Conservation (phyloP, 2,797 vertebrate species). For the Chloroceryle amazona region DNA sequence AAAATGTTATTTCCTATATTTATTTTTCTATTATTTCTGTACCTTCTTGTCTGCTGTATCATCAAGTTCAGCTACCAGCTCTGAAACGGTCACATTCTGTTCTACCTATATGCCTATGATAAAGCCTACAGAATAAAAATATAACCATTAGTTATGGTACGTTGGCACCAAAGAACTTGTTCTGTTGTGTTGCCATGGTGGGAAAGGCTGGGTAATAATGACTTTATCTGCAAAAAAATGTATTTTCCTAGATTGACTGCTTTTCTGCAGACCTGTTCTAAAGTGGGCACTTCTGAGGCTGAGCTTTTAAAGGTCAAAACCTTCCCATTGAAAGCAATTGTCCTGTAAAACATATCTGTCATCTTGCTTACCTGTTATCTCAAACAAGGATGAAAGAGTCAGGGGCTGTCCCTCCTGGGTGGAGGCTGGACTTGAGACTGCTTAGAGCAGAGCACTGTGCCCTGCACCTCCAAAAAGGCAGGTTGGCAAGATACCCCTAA, state of each 20-base stretch:
- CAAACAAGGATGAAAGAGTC: accelerated
- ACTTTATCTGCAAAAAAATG: background rate
- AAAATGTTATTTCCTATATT: background rate
- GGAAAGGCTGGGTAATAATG: background rate
- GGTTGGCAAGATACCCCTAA: accelerated
- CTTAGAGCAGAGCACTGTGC: background rate
- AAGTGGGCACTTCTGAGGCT: background rate
- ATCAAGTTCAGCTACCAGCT: background rate
- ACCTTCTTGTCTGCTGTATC: background rate
- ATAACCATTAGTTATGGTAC: background rate
- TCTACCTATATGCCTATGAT: background rate
- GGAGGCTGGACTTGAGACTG: background rate
- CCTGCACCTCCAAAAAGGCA: background rate
- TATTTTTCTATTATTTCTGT: background rate
- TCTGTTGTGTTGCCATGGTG: background rate
- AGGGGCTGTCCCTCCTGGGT: background rate
- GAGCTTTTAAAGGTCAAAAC: background rate
- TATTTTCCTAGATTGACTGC: background rate
- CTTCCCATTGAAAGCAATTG: background rate
- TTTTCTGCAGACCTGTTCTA: background rate
- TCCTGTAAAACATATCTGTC: background rate
- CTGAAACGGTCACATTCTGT: background rate
- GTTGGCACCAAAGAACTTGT: background rate
- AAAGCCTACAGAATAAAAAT: background rate
- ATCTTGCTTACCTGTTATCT: background rate